Evolutionary conservation across 2,113 vertebrate species (phyloP).

Genomic region (Delphinapterus leucas): DNA sequence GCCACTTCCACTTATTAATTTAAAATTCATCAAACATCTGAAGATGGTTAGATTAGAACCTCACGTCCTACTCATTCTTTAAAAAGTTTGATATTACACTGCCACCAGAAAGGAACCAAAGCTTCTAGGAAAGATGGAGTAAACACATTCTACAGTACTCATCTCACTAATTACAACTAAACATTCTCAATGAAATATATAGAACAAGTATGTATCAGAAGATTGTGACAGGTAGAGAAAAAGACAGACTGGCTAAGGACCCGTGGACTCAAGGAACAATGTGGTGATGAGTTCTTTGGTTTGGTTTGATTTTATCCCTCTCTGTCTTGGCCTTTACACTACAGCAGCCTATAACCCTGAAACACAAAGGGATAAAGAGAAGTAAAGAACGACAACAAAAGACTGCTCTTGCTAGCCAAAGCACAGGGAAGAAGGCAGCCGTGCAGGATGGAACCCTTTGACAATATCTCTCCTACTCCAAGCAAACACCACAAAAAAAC

Average conservation of each 20-base stretch:
- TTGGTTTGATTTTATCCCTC: background rate
- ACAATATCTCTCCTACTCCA: background rate
- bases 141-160: background rate
- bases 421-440: background rate
- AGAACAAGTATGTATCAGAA: background rate
- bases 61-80: background rate
- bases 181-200: background rate
- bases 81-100: background rate
- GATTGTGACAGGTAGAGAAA: background rate
- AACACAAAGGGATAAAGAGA: background rate
- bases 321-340: background rate
- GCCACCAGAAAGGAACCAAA: background rate
- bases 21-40: background rate
- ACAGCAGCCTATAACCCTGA: background rate
- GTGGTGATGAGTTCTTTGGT: background rate
- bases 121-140: background rate
- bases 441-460: background rate
- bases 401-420: background rate
- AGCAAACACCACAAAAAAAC: background rate
- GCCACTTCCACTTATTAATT: background rate
- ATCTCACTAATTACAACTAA: background rate
- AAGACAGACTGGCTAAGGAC: background rate
- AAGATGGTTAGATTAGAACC: background rate
- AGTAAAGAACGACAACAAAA: background rate
- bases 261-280: background rate